Percentiles rank a stretch among this genome's conserved stretches.
These are phyloP conservation scores for Sus scrofa DNA, from an alignment of 2,113 vertebrate species.

Conservation along the genomic window T2T-Sscrofa CM000826.6:132417501-132418000, in stretches of 20 bases:
- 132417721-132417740: background rate
- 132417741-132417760: background rate
- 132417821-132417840: background rate
- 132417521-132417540: background rate
- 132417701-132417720: background rate
- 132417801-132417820: background rate
- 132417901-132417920: background rate
- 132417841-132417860: background rate
- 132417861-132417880: background rate
- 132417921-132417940: conserved; percentile 11
- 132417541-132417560: background rate
- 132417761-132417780: background rate
- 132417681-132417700: background rate
- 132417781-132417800: background rate
- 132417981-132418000: conserved; percentile 32
- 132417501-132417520: background rate
- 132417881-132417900: background rate
- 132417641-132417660: conserved; percentile 27
- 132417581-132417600: background rate
- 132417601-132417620: background rate
- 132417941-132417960: background rate
- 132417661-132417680: background rate
- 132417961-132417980: conserved; percentile 43
- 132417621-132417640: background rate
- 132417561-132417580: background rate